Percentiles rank a stretch among this genome's conserved stretches.
phyloP scores from a whole-genome alignment of 1,140 invertebrate species.

The Drosophila sulfurigaster region DNA sequence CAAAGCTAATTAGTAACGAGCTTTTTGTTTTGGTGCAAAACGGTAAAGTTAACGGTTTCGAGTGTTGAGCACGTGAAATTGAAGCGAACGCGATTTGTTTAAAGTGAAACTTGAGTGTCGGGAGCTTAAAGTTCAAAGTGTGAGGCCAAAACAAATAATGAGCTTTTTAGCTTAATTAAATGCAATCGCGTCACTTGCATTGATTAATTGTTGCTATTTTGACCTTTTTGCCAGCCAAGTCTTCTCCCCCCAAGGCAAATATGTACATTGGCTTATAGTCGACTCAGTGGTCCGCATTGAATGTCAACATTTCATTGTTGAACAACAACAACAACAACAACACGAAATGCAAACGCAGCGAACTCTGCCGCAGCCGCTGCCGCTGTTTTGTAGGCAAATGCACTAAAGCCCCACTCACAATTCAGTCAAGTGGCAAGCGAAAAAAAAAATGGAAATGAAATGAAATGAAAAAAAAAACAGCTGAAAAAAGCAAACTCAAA shows the following conservation, averaged over 20 bases:
- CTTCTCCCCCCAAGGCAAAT: background rate
- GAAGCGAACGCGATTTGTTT: constrained; percentile 15
- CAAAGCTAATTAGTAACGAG: constrained; percentile 35
- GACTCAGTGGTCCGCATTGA: constrained; percentile 16
- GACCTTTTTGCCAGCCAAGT: constrained; percentile 41
- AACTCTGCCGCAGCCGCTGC: constrained; percentile 13
- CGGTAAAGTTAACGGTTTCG: background rate
- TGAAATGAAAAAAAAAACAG: constrained; percentile 60
- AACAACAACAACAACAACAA: constrained; percentile 22
- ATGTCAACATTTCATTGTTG: constrained; percentile 42
- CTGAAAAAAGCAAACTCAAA: constrained; percentile 48
- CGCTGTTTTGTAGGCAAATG: constrained; percentile 60
- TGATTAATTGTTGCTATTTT: constrained; percentile 56
- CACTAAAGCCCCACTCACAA: constrained; percentile 61
- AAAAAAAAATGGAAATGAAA: constrained; percentile 7
- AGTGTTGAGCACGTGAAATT: constrained; percentile 20
- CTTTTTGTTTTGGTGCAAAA: background rate
- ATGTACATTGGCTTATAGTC: constrained; percentile 18
- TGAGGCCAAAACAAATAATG: constrained; percentile 11
- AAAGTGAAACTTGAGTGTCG: constrained; percentile 20
- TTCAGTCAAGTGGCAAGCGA: constrained; percentile 76
- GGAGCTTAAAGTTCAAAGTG: constrained; percentile 16
- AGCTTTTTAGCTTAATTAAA: constrained; percentile 36
- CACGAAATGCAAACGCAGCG: constrained; percentile 30
- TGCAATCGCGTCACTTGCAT: constrained; percentile 30